Conservation (phyloP, 2,797 vertebrate species). For the Acestrorhynchus altus region DNA sequence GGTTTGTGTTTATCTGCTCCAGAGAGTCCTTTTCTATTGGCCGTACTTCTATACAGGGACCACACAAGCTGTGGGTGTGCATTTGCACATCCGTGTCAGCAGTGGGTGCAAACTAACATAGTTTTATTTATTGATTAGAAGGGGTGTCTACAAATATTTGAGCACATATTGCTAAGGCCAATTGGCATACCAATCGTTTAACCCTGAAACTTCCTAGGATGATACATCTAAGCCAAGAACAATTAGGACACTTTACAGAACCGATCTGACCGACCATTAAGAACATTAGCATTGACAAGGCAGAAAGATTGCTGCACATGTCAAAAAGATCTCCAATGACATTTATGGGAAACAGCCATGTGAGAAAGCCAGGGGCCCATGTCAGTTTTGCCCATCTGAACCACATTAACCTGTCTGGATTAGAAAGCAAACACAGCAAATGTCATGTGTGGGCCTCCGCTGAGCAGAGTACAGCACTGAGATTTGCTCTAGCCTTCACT, state of each 20-base stretch:
- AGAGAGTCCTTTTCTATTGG: no score
- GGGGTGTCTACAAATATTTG: neutral
- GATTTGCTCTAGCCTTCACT: conserved; percentile 48
- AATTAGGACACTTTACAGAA: neutral
- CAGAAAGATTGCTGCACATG: neutral
- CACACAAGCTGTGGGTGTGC: no score
- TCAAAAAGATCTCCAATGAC: conserved; percentile 37
- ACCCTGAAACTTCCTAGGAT: no score
- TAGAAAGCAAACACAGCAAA: conserved; percentile 50
- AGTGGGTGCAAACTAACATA: no score
- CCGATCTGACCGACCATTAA: conserved; percentile 8
- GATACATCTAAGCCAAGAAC: neutral
- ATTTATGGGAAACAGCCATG: conserved; percentile 34
- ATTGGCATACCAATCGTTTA: no score
- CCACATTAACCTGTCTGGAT: conserved; percentile 52
- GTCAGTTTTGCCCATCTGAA: conserved; percentile 41
- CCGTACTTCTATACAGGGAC: no score
- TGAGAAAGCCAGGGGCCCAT: conserved; percentile 16
- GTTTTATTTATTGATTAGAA: no score
- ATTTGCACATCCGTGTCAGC: no score
- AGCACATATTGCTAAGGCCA: neutral
- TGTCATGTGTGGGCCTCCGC: conserved; percentile 41
- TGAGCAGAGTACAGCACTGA: conserved; percentile 35
- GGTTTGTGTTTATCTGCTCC: no score
- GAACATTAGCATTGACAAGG: conserved; percentile 1